Evolutionary conservation across 2,113 vertebrate genomes (phyloP), one percentile per base, ranked within the genome.

Genomic region (Indri indri): DNA sequence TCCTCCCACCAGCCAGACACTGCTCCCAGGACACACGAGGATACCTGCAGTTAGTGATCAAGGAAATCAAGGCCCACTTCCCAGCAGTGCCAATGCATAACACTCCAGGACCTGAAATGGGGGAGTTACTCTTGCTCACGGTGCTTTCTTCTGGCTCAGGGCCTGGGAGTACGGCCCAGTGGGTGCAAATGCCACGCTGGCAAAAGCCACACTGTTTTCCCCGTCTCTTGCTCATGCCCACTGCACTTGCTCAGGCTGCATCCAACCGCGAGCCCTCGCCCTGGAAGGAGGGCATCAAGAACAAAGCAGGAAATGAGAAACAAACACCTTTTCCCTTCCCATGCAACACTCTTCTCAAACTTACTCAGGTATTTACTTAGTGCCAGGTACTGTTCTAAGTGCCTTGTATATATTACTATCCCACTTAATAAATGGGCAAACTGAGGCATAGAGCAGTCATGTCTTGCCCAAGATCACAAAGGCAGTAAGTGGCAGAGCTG

Each of bases 11-110:
- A n/a, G 96, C 0, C 20, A 0, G 66, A 37, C 18, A 82, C 90
- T 40, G 61, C 47, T 90, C 59, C 57, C 77, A 97, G 97, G 95
- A 40, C 1, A 1, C 80, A 40, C 65, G 63, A 86, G 0, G 47
- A 97, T 59, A 92, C 90, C 93, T 96, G 85, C 12, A 85, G 95
- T 90, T 94, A 70, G 79, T 89, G 94, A 86, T 34, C 30, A 73
- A 97, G 50, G 65, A 18, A 88, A n/a, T 89, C 40, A 74, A 88
- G 92, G 32, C 32, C 86, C 13, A 22, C 83, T 97, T 94, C 91
- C 83, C 90, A 76, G 84, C 52, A 89, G 88, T 4, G 0, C 65
- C 76, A 40, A 34, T 80, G 22, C 68, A 87, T 68, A 23, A 85
- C 65, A 63, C 59, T 16, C 76, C 88, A 79, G 94, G 80, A 52